These are phyloP conservation scores for Euphonia xanthogaster DNA, from an alignment of 2,797 vertebrate species.

Conservation along the genomic window DNA sequence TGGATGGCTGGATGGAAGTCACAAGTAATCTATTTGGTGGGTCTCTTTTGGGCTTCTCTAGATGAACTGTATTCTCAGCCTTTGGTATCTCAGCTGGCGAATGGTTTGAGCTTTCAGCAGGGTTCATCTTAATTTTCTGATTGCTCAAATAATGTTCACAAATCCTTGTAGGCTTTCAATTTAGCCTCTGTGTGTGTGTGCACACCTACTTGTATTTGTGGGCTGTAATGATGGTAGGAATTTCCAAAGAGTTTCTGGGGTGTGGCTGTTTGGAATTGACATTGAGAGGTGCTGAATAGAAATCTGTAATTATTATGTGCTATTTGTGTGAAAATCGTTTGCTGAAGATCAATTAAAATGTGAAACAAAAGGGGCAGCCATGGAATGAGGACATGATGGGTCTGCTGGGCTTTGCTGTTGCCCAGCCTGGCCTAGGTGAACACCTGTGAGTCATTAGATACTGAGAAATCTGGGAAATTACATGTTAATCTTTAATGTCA, in stretches of 20 bases:
- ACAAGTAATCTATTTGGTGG: not conserved
- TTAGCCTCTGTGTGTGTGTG: not conserved
- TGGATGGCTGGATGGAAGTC: not conserved
- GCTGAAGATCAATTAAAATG: not conserved
- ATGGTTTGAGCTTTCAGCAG: not conserved
- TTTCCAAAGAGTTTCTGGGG: not conserved
- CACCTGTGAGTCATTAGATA: not conserved
- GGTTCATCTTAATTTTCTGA: not conserved
- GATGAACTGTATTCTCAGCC: not conserved
- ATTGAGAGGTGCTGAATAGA: not conserved
- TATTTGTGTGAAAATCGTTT: not conserved
- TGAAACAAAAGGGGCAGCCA: not conserved
- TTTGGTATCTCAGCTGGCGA: not conserved
- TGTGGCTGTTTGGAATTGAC: not conserved
- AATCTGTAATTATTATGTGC: not conserved
- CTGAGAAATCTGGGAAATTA: not conserved
- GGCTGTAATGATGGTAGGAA: not conserved
- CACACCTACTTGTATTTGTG: not conserved
- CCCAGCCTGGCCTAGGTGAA: not conserved
- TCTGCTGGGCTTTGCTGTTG: not conserved
- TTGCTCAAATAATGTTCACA: not conserved
- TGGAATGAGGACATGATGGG: not conserved
- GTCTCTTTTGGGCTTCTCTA: not conserved
- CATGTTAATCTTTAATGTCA: not conserved
- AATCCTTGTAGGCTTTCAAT: not conserved